Base-by-base conservation (phyloP, 2,888 invertebrate genomes). In the Plagiodera versicolora region DNA sequence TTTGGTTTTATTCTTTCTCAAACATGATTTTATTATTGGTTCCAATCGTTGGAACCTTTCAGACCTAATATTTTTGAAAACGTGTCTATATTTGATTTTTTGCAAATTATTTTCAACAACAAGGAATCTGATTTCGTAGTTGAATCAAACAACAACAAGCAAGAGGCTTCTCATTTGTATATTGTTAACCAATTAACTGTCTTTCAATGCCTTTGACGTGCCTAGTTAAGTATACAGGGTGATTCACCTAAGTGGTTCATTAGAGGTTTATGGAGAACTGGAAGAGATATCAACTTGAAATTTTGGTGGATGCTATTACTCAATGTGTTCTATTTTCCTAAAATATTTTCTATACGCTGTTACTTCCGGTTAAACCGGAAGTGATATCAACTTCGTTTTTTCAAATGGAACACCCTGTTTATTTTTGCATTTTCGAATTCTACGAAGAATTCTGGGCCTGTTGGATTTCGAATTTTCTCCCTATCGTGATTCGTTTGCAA, bases 1-100 rank as follows among this genome's bases (percentile, higher is more conserved):
- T 48, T 48, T 47, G 19, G 20, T 48, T 14, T 24, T 11, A 28
- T n/a, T 48, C n/a, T 16, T 47, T 20, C 10, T 48, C 1, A 11
- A 8, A 14, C 19, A 16, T 14, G 24, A 24, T 53, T 44, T 53
- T 8, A 39, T 44, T 35, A 51, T 53, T 20, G 19, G 44, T n/a
- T 53, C 44, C 2, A 53, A n/a, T 19, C 11, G 10, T 17, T 14
- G 1, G 9, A 53, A 19, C n/a, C 20, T 53, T 53, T 53, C 53
- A 1, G 53, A 53, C 24, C 53, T 53, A 10, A 53, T 53, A 53
- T 35, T 32, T 44, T 53, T 53, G 8, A n/a, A n/a, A n/a, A 53
- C 53, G 11, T 20, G 16, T 20, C 24, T 20, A 11, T 20, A 48
- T 48, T 48, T 48, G 5, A 48, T 48, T 24, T 48, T 44, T 53